These are phyloP conservation scores for Pseudomyrmex pallidus DNA, from an alignment of 1,140 invertebrate genomes.

Conservation along the genomic window DNA sequence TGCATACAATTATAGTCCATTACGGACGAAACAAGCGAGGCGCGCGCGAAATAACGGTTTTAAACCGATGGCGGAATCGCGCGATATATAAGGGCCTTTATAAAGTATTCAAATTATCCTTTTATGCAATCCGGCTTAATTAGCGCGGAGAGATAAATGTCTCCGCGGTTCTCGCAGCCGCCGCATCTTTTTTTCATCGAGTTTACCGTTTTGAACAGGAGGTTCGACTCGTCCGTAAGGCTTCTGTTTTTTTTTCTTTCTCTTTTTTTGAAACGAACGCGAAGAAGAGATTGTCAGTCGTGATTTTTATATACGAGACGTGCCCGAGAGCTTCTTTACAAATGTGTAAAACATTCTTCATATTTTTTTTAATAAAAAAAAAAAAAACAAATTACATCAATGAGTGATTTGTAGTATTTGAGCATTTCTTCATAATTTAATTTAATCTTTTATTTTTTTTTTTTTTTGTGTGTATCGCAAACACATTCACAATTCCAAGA, in stretches of 20 bases:
- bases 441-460: too few species aligned
- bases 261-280: background rate
- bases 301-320: too few species aligned
- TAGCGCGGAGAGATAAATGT: conserved; percentile 69
- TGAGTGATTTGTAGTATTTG: too few species aligned
- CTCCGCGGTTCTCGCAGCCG: conserved; percentile 12
- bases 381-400: too few species aligned
- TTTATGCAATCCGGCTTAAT: conserved; percentile 73
- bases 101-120: conserved; percentile 77
- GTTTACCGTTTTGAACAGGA: conserved; percentile 43
- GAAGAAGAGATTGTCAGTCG: background rate
- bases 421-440: too few species aligned
- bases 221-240: background rate
- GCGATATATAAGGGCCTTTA: conserved; percentile 56
- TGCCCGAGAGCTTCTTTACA: too few species aligned
- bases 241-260: conserved; percentile 24
- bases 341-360: too few species aligned
- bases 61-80: conserved; percentile 1
- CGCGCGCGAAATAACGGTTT: conserved; percentile 20
- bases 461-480: too few species aligned
- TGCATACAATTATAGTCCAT: background rate
- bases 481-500: too few species aligned
- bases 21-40: conserved; percentile 8
- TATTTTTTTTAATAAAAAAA: too few species aligned
- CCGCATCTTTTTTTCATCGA: conserved; percentile 26